These are phyloP conservation scores for Phrynosoma blainvillii DNA, from an alignment of 2,113 vertebrate genomes.

Conservation along the genomic window DNA sequence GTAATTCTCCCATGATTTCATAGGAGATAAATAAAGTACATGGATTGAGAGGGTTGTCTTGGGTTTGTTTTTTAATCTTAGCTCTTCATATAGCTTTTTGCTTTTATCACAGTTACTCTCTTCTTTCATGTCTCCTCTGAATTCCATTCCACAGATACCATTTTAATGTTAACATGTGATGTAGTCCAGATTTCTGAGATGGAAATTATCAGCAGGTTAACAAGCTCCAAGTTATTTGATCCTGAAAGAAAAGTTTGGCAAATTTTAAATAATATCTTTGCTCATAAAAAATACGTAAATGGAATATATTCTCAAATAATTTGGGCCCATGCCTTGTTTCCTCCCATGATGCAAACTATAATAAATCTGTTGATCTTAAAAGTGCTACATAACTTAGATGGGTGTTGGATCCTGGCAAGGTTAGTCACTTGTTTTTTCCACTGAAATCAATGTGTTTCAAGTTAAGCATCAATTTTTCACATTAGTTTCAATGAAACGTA, in stretches of 20 bases:
- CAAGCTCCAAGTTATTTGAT: background rate
- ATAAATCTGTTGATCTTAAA: background rate
- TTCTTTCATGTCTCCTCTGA: conserved; percentile 37
- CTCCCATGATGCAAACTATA: background rate
- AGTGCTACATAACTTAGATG: background rate
- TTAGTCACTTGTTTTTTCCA: background rate
- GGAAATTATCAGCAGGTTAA: conserved; percentile 29
- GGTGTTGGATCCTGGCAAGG: background rate
- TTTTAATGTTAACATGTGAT: conserved; percentile 31
- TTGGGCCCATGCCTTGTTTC: background rate
- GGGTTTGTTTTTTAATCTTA: conserved; percentile 6
- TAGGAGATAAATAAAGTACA: conserved; percentile 47
- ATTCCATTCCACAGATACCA: conserved; percentile 38
- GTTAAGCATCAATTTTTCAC: background rate
- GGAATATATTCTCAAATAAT: background rate
- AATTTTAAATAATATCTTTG: background rate
- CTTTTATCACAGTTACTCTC: conserved; percentile 46
- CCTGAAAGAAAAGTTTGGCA: background rate
- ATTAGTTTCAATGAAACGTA: background rate
- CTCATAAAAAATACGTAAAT: background rate
- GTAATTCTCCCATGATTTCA: conserved; percentile 17
- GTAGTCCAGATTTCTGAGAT: conserved; percentile 30
- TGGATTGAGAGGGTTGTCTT: background rate
- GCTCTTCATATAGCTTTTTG: conserved; percentile 34
- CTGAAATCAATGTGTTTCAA: background rate